Evolutionary conservation across 2,888 invertebrate species (phyloP), one percentile per base, ranked within the genome.

Genomic region (Chrysolina haemoptera): DNA sequence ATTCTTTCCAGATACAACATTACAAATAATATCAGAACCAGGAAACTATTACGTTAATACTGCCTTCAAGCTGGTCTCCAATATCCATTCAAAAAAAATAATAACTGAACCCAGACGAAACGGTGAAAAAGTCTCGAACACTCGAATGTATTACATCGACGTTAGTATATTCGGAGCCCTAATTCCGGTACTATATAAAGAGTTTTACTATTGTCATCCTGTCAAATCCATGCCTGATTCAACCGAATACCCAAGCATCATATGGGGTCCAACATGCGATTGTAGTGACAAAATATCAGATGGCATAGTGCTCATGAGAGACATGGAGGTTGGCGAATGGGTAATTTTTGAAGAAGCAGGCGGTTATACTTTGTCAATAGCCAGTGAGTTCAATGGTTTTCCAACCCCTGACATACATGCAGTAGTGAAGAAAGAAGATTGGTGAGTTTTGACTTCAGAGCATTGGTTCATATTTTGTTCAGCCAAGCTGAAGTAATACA

Each of bases 381-480:
- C 90, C n/a, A 90, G 90, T 40, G 87, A 88, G 12, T 93, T 93
- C 86, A 93, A 93, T 83, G 93, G 93, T 59, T 90, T 90, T 78
- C 85, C 86, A 1, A 82, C 85, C 8, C 89, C 91, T 6, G 81
- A 79, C 64, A 84, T 89, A 43, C 84, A 85, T 75, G 87, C 87
- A 43, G 83, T 89, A 22, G 86, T 87, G 11, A 82, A 85, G 53
- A 79, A 84, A 71, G 84, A 83, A 62, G 82, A 85, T 22, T 86
- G 87, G 89, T 89, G 68, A 79, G 78, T 75, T 70, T 27, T 27
- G 27, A 27, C 27, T 27, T 27, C 27, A 27, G n/a, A n/a, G 27
- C 27, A 27, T 27, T 27, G 27, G 5, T 1, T 27, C 27, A 27
- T 27, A 27, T 27, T 27, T 27, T 27, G 2, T 27, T 27, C 27